phyloP scores from a whole-genome alignment of 2,113 vertebrate genomes.

The Cephalopterus ornatus region DNA sequence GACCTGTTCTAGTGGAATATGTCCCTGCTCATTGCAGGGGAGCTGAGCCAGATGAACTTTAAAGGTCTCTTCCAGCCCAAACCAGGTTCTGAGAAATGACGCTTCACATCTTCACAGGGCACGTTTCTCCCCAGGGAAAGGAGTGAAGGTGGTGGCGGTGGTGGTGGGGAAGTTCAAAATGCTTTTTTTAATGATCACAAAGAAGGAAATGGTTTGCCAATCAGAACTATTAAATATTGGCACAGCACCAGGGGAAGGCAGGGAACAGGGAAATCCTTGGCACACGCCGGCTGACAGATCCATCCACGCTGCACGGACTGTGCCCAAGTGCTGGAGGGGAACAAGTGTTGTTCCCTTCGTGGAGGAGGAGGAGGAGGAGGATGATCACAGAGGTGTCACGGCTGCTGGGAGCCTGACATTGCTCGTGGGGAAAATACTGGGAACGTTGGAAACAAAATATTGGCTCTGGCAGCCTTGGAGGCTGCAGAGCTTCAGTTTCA shows the following conservation, averaged over 20 bases:
- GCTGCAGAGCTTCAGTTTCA: neutral
- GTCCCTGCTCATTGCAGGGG: neutral
- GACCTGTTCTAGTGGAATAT: neutral
- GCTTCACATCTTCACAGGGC: neutral
- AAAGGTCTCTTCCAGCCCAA: neutral
- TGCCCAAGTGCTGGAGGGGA: constrained; percentile 21
- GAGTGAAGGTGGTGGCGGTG: neutral
- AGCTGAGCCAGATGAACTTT: neutral
- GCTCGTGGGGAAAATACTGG: constrained; percentile 41
- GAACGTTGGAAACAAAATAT: constrained; percentile 57
- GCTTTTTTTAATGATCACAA: neutral
- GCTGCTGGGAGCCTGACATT: neutral
- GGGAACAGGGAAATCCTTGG: constrained; percentile 49
- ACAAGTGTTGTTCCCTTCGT: neutral
- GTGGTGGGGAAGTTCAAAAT: neutral
- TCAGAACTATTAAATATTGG: constrained; percentile 60
- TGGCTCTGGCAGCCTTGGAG: neutral
- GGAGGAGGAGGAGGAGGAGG: neutral
- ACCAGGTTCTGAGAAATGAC: neutral
- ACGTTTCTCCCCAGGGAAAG: neutral
- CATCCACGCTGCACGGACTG: neutral
- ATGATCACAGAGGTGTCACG: neutral
- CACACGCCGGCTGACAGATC: neutral
- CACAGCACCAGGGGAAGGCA: neutral
- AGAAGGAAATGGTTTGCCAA: neutral